Conservation (phyloP, 2,113 vertebrate species). For the Onychostoma macrolepis region DNA sequence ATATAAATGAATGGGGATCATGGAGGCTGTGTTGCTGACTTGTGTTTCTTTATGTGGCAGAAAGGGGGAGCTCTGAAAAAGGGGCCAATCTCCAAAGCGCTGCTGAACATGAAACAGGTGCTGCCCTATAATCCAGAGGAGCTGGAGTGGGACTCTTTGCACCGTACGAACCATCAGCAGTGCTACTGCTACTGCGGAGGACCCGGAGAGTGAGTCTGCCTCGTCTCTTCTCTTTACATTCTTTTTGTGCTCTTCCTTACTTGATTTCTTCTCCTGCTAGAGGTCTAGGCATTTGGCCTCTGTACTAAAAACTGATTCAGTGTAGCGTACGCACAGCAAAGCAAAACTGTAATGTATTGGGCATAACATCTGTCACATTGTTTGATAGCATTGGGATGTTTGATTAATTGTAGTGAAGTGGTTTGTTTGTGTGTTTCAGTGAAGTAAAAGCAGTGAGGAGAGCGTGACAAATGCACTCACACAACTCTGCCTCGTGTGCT, state of each 20-base stretch:
- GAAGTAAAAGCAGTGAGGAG: neutral
- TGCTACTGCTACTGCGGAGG: slow-evolving; percentile 96
- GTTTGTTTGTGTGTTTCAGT: slow-evolving; percentile 1
- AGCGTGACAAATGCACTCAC: slow-evolving; percentile 10
- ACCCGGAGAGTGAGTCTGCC: slow-evolving; percentile 86
- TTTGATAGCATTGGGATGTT: neutral
- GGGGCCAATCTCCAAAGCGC: slow-evolving; percentile 86
- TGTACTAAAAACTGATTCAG: neutral
- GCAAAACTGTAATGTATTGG: neutral
- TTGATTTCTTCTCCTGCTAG: neutral
- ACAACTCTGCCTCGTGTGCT: neutral
- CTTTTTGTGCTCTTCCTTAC: neutral
- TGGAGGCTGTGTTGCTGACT: neutral
- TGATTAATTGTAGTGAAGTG: neutral
- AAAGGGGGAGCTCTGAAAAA: slow-evolving; percentile 96
- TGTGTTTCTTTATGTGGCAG: slow-evolving; percentile 68
- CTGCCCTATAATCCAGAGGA: slow-evolving; percentile 85
- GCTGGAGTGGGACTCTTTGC: slow-evolving; percentile 92
- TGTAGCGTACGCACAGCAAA: neutral
- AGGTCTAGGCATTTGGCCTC: neutral
- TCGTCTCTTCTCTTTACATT: neutral
- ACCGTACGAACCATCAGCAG: slow-evolving; percentile 94
- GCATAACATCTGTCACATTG: neutral
- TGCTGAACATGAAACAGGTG: slow-evolving; percentile 93
- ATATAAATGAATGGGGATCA: neutral